Percentiles rank a stretch among this genome's conserved stretches.
These are phyloP conservation scores for Antheraea mylitta DNA, from an alignment of 1,140 invertebrate species.

Conservation along the genomic window DNA sequence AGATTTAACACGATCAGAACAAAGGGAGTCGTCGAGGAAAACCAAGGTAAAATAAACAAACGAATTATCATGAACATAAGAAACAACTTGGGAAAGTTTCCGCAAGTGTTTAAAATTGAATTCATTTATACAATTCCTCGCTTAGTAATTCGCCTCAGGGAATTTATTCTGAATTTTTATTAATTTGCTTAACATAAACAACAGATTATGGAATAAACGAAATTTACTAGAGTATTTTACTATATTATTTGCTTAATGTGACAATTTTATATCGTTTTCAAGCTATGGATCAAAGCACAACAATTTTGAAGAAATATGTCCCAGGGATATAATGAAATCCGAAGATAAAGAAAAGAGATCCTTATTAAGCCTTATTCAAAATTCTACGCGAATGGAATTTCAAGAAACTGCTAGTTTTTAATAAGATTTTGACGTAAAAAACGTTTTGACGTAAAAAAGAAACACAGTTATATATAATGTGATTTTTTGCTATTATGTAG, in stretches of 20 bases:
- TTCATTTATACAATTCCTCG: constrained; percentile 4
- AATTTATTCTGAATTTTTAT: constrained; percentile 1
- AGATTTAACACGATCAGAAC: constrained; percentile 12
- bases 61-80: constrained; percentile 9
- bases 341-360: too few species aligned
- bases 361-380: too few species aligned
- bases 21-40: constrained; percentile 11
- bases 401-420: too few species aligned
- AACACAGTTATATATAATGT: too few species aligned
- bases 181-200: not conserved
- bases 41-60: constrained; percentile 9
- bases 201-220: not conserved
- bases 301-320: too few species aligned
- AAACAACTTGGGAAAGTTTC: constrained; percentile 8
- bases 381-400: too few species aligned
- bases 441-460: too few species aligned
- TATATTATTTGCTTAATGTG: not conserved
- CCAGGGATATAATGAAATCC: too few species aligned
- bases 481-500: too few species aligned
- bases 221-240: not conserved
- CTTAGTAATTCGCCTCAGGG: not conserved
- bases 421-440: too few species aligned
- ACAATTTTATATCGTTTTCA: too few species aligned
- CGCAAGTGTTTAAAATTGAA: constrained; percentile 12
- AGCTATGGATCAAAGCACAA: too few species aligned